These are phyloP conservation scores for Planiliza haematocheilus DNA, from an alignment of 2,113 vertebrate genomes.

Conservation along the genomic window DNA sequence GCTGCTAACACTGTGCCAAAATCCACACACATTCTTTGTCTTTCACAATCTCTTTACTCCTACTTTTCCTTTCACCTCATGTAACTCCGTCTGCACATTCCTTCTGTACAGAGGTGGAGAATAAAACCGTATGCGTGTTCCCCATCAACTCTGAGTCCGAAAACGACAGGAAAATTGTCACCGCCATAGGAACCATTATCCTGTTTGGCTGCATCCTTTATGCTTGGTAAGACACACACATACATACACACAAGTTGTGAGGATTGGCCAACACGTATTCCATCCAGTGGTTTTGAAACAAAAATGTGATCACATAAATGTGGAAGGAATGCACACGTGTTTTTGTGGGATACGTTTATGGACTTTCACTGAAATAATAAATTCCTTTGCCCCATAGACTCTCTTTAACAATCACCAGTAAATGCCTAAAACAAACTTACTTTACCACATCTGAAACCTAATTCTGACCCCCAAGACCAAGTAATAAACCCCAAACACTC, in stretches of 20 bases:
- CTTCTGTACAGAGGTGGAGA: slow-evolving; percentile 77
- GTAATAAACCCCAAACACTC: neutral
- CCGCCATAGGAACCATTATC: slow-evolving; percentile 87
- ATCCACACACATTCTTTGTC: slow-evolving; percentile 23
- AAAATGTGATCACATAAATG: too few species aligned
- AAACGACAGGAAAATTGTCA: slow-evolving; percentile 90
- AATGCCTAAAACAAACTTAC: neutral
- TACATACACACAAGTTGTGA: neutral
- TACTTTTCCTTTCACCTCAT: slow-evolving; percentile 17
- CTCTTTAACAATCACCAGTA: neutral
- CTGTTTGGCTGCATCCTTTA: slow-evolving; percentile 92
- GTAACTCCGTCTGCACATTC: slow-evolving; percentile 42
- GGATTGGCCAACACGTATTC: too few species aligned
- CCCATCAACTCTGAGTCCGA: slow-evolving; percentile 86
- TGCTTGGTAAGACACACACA: slow-evolving; percentile 87
- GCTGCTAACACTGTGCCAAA: slow-evolving; percentile 30
- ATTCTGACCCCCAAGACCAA: neutral
- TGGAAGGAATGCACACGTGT: neutral
- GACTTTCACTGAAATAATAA: too few species aligned
- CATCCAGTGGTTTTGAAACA: too few species aligned
- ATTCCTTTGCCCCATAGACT: too few species aligned
- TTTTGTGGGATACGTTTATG: too few species aligned
- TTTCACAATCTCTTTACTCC: slow-evolving; percentile 13
- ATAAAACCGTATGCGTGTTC: slow-evolving; percentile 91
- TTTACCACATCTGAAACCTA: neutral